Base-by-base conservation (phyloP, 1,140 invertebrate species). In the Drosophila triauraria region DNA sequence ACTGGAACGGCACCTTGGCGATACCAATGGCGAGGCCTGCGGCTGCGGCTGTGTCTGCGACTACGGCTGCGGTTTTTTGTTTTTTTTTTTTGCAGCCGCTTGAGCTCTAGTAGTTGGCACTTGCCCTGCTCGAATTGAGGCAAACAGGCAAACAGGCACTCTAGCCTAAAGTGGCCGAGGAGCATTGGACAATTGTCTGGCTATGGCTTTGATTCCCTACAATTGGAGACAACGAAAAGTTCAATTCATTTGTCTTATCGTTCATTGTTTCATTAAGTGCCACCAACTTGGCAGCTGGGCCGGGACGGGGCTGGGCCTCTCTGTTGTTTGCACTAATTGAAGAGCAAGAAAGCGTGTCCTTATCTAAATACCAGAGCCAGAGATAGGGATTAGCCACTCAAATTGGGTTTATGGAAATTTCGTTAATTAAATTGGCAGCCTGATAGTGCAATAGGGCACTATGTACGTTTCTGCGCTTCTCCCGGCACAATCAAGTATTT, bases 1-100 rank as follows among this genome's bases (percentile, higher is more conserved):
- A 87, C 83, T 87, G 77, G 47, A 68, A 56, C 62, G 65, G 64
- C 75, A 71, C 64, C 75, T 80, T 82, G 61, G 13, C 59, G 51
- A 46, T 58, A 43, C 23, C 20, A 68, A 64, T 48, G 69, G 17
- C 67, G 54, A 71, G 67, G 53, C 53, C 51, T 35, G 62, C 5
- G 20, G 5, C 46, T 60, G 70, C 17, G 69, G 44, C 40, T 48
- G 25, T 20, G 17, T 7, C 27, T 38, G 51, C 7, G 51, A 9
- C 48, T 40, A 62, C 4, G 32, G 8, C 46, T 60, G 70, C 46
- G 70, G 67, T 50, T 60, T 23, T 20, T 20, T 20, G 20, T 20
- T 20, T 20, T 20, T 20, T 20, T 20, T 71, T 40, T 56, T 40
- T 56, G 44, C 46, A 46, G 53, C 53, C 67, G 43, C 68, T 71